Evolutionary conservation across 1,140 invertebrate genomes (phyloP).

Genomic region (Drosophila sturtevanti): DNA sequence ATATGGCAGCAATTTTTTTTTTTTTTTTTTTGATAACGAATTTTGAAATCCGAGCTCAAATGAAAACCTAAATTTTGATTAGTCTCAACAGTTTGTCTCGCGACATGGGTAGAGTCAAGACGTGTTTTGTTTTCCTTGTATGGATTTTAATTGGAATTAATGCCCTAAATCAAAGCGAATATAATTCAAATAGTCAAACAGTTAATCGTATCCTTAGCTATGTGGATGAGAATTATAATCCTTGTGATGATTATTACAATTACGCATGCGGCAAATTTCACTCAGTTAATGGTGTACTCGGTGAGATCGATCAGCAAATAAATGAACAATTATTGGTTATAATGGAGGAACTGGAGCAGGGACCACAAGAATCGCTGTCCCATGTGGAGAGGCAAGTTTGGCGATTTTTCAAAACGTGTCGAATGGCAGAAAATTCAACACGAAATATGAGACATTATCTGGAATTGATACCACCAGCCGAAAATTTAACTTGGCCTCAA

Average conservation of each 20-base stretch:
- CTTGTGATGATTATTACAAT: slow-evolving; percentile 61
- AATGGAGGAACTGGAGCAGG: slow-evolving; percentile 16
- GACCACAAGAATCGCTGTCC: neutral
- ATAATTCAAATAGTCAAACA: slow-evolving; percentile 19
- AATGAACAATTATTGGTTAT: slow-evolving; percentile 44
- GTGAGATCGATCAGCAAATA: slow-evolving; percentile 53
- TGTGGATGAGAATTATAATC: too few species aligned
- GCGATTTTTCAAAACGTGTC: slow-evolving; percentile 54
- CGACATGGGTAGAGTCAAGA: too few species aligned
- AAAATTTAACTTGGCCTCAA: too few species aligned
- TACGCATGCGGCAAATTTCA: slow-evolving; percentile 71
- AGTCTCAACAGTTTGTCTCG: neutral
- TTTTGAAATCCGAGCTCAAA: neutral
- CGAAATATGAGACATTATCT: slow-evolving; percentile 26
- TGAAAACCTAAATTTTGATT: too few species aligned
- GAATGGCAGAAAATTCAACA: neutral
- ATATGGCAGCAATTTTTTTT: too few species aligned
- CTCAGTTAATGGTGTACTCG: slow-evolving; percentile 49
- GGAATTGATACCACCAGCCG: slow-evolving; percentile 21
- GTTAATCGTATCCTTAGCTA: slow-evolving; percentile 40
- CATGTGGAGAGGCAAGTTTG: slow-evolving; percentile 40
- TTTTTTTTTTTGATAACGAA: neutral
- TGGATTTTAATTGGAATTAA: too few species aligned
- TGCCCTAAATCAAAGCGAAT: neutral
- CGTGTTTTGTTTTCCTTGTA: too few species aligned